A percentile compares a stretch with the other conserved stretches of the same genome.
phyloP scores from a whole-genome alignment of 2,113 vertebrate species.

The Salvelinus alpinus region DNA sequence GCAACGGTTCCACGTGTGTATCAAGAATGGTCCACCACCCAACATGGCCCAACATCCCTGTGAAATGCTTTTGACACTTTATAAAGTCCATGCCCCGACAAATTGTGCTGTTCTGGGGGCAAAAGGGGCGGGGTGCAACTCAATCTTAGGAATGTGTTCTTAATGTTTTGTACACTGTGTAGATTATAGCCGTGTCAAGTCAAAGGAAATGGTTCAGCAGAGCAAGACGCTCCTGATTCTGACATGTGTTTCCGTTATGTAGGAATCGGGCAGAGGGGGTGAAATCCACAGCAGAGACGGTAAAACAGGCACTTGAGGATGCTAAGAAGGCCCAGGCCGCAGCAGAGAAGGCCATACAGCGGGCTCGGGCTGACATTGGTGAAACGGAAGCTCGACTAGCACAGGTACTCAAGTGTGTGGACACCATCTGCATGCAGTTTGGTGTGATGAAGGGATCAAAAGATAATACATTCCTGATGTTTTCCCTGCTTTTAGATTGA shows the following conservation, averaged over 20 bases:
- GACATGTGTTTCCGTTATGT: conserved; percentile 5
- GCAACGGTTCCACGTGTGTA: too few relatives aligned
- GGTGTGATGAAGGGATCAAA: not conserved
- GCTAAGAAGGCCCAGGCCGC: conserved; percentile 80
- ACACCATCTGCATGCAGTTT: not conserved
- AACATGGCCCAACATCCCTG: too few relatives aligned
- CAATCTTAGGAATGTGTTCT: too few relatives aligned
- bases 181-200: not conserved
- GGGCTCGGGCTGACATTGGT: conserved; percentile 79
- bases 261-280: conserved; percentile 85
- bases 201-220: not conserved
- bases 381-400: conserved; percentile 79
- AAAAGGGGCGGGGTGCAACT: too few relatives aligned
- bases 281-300: conserved; percentile 79
- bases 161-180: not conserved
- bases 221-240: not conserved
- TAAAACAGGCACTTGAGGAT: conserved; percentile 82
- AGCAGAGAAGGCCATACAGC: conserved; percentile 83
- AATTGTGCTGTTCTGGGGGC: too few relatives aligned
- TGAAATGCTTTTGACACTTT: too few relatives aligned
- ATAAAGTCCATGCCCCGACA: too few relatives aligned
- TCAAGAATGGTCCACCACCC: too few relatives aligned
- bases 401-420: conserved; percentile 56
- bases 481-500: conserved; percentile 76
- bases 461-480: not conserved